Percentiles rank a stretch among this genome's conserved stretches.
phyloP scores from a whole-genome alignment of 2,888 invertebrate species.

The Agriopis leucophaearia region DNA sequence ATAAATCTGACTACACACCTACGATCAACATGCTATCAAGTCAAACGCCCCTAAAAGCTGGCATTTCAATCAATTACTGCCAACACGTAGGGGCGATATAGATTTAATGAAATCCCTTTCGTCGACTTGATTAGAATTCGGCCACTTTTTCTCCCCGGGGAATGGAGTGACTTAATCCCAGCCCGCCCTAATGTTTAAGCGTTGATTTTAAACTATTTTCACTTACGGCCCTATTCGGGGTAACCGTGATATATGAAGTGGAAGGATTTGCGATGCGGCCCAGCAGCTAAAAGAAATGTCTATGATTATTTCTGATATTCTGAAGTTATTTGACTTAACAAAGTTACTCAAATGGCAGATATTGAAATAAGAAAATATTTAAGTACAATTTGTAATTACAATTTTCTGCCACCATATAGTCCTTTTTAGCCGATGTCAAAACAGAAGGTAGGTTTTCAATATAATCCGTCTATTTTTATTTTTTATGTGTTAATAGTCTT shows the following conservation, averaged over 20 bases:
- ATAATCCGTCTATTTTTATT: no score
- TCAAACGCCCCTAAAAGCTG: slow-evolving; percentile 45
- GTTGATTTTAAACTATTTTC: slow-evolving; percentile 81
- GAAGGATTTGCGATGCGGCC: slow-evolving; percentile 26
- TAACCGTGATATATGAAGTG: slow-evolving; percentile 44
- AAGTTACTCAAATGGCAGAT: no score
- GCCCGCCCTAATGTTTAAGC: slow-evolving; percentile 81
- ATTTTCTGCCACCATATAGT: no score
- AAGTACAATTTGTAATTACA: no score
- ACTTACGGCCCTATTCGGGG: slow-evolving; percentile 56
- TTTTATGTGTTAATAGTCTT: no score
- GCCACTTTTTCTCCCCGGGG: slow-evolving; percentile 76
- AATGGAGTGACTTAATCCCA: slow-evolving; percentile 70
- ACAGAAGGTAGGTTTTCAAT: no score
- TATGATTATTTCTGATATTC: background rate
- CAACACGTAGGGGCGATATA: slow-evolving; percentile 80
- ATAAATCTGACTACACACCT: slow-evolving; percentile 2
- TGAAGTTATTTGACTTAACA: no score
- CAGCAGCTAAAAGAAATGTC: background rate
- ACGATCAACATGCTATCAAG: slow-evolving; percentile 32
- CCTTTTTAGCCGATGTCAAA: no score
- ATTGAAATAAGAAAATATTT: no score
- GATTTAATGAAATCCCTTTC: slow-evolving; percentile 81
- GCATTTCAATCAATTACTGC: slow-evolving; percentile 82
- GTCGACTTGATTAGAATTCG: slow-evolving; percentile 76